Base-by-base conservation (phyloP, 2,797 vertebrate genomes). In the Clarias pachynema region DNA sequence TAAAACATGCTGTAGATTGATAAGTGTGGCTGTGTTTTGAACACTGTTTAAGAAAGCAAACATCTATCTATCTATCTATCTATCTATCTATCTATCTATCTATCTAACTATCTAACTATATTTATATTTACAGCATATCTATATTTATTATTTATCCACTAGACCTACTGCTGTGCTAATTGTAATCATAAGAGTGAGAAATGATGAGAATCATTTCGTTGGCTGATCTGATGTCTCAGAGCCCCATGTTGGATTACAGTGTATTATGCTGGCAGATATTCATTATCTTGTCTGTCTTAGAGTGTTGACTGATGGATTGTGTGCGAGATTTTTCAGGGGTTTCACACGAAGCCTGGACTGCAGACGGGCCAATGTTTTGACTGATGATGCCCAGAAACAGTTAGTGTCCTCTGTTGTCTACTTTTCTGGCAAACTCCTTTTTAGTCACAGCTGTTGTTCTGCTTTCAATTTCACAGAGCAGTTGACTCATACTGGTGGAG, bases 1-100 rank as follows among this genome's bases (percentile, higher is more conserved):
- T 87, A 89, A 88, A 88, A 85, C 65, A 85, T 70, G 68, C 84
- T 85, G 86, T 77, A 87, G 87, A 86, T 86, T n/a, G 74, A 85
- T 77, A 81, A 87, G 86, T 84, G 68, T 40, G 53, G 53, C 53
- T 82, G 70, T 78, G 72, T 83, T 87, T 87, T 80, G 37, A 83
- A 84, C 70, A 49, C 84, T 56, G 56, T 70, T 83, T 86, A 65
- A 70, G 84, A 69, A 60, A 31, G 31, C 77, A 44, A 68, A 66
- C 65, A 24, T 40, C 10, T 70, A 10, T 69, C 20, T 69, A 22
- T 69, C 20, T 69, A 22, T 69, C 20, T 69, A 9, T 69, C 8
- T 69, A 31, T 66, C 4, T 66, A 31, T 66, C 29, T 44, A 24
- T 40, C 12, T 44, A 24, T 70, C 22, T 40, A 24, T 70, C 20